phyloP scores from a whole-genome alignment of 2,113 vertebrate genomes.

The Irena cyanogastra region DNA sequence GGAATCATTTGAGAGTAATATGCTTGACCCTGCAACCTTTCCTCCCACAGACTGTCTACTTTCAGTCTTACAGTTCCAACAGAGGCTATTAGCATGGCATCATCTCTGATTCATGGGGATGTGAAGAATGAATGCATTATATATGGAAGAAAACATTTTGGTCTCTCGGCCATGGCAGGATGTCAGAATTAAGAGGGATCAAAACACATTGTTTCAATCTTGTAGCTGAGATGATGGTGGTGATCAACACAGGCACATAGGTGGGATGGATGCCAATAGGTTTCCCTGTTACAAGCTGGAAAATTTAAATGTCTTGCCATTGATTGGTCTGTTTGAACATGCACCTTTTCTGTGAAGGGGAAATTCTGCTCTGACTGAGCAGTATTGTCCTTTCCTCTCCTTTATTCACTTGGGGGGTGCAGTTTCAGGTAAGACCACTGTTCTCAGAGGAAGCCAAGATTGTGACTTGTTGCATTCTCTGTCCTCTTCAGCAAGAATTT shows the following conservation, averaged over 20 bases:
- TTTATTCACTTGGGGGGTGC: neutral
- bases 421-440: neutral
- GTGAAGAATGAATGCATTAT: neutral
- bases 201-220: neutral
- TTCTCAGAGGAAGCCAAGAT: neutral
- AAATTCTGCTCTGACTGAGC: neutral
- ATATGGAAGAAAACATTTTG: neutral
- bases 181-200: neutral
- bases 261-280: neutral
- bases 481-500: neutral
- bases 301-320: neutral
- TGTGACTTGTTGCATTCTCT: neutral
- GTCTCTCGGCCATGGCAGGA: neutral
- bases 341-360: neutral
- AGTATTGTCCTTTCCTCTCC: neutral
- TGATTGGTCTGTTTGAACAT: neutral
- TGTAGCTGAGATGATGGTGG: neutral
- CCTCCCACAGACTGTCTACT: neutral
- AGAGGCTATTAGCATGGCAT: neutral
- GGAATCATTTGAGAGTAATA: conserved; percentile 15
- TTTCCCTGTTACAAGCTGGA: neutral
- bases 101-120: neutral
- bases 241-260: neutral
- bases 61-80: neutral
- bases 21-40: conserved; percentile 30